A percentile compares a stretch with the other conserved stretches of the same genome.
Conservation (phyloP, 2,888 invertebrate species). For the Lithophane leautieri region DNA sequence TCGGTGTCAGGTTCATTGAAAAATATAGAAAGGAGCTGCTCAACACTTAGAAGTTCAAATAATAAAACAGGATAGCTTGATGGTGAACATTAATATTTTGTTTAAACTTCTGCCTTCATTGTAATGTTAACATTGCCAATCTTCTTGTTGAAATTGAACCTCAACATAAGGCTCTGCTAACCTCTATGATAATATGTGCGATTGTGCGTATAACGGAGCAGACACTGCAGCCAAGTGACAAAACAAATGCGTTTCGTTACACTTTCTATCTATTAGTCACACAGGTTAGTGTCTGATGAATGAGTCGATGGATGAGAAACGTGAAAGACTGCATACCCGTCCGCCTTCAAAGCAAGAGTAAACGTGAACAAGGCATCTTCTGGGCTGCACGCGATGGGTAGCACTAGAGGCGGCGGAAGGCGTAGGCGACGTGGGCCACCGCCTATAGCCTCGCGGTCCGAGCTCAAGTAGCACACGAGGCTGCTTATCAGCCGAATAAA, state of each 20-base stretch:
- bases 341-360: too few species aligned
- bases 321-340: too few species aligned
- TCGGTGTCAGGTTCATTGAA: background rate
- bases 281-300: too few species aligned
- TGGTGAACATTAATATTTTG: background rate
- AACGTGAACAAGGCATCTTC: too few species aligned
- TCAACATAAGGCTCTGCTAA: background rate
- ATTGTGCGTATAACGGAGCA: constrained; percentile 20
- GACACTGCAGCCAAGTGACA: background rate
- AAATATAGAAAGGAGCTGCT: background rate
- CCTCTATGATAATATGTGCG: background rate
- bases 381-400: too few species aligned
- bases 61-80: background rate
- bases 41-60: too few species aligned
- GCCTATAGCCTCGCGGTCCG: too few species aligned
- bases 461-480: too few species aligned
- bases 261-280: background rate
- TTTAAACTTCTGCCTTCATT: background rate
- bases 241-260: constrained; percentile 30
- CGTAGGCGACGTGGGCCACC: too few species aligned
- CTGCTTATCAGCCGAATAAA: too few species aligned
- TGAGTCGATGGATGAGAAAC: background rate
- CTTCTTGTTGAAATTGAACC: background rate
- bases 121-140: background rate
- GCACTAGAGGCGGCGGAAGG: too few species aligned